Conservation (phyloP, 2,888 invertebrate genomes). For the Cheilosia vernalis region DNA sequence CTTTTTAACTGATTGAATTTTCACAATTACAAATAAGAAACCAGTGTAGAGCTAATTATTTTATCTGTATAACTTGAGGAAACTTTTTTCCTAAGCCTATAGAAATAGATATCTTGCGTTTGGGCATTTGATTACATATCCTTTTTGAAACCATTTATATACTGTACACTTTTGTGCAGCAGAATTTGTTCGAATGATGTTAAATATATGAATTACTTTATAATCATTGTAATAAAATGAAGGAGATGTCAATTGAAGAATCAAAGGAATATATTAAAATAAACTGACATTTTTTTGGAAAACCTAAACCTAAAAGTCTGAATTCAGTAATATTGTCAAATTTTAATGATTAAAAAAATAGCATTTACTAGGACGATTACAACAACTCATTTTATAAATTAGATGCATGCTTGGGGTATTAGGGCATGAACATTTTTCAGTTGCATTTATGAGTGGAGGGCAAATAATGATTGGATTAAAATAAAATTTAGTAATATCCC, state of each 20-base stretch:
- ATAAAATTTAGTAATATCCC: too few species aligned
- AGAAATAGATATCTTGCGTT: conserved; percentile 57
- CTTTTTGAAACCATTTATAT: conserved; percentile 49
- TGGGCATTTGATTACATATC: conserved; percentile 68
- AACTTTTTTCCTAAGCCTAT: conserved; percentile 36
- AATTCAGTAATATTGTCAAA: conserved; percentile 43
- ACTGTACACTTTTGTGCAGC: conserved; percentile 37
- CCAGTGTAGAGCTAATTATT: neutral
- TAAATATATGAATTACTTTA: neutral
- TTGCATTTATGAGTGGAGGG: too few species aligned
- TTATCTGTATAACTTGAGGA: conserved; percentile 7
- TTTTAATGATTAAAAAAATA: neutral
- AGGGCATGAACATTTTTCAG: too few species aligned
- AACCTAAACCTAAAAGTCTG: conserved; percentile 57
- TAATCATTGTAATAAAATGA: conserved; percentile 11
- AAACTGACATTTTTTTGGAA: conserved; percentile 42
- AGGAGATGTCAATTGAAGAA: conserved; percentile 67
- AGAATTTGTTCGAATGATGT: conserved; percentile 3
- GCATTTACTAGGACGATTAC: too few species aligned
- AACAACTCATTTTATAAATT: too few species aligned
- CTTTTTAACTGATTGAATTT: neutral
- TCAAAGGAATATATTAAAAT: neutral
- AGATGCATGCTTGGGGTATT: too few species aligned
- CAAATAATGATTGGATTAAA: too few species aligned
- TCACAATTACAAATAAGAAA: neutral